A percentile compares a stretch with the other conserved stretches of the same genome.
phyloP scores from a whole-genome alignment of 2,113 vertebrate genomes.

The Phrynocephalus versicolor region DNA sequence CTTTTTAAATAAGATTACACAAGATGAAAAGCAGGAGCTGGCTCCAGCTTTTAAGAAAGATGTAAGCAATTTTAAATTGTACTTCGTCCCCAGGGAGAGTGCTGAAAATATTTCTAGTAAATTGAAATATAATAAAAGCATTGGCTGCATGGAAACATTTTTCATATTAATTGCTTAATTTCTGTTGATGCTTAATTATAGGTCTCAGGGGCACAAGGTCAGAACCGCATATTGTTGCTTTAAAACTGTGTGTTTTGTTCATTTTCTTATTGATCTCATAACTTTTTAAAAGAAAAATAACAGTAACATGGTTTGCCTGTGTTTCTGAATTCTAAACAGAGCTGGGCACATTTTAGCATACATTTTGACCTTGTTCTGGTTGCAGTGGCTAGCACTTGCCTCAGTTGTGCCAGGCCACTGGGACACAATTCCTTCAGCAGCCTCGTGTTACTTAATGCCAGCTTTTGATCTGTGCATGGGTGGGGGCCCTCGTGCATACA shows the following conservation, averaged over 20 bases:
- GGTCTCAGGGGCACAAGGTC: conserved; percentile 44
- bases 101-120: conserved; percentile 70
- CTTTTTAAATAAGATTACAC: conserved; percentile 71
- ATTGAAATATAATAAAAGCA: conserved; percentile 75
- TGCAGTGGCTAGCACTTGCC: not conserved
- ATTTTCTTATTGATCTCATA: not conserved
- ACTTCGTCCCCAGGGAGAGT: conserved; percentile 60
- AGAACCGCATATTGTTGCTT: conserved; percentile 18
- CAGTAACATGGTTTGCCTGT: not conserved
- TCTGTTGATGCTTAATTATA: conserved; percentile 66
- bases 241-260: not conserved
- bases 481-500: no score
- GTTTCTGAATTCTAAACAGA: not conserved
- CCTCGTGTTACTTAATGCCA: no score
- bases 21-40: conserved; percentile 74
- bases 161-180: conserved; percentile 77
- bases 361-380: not conserved
- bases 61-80: conserved; percentile 76
- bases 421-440: not conserved
- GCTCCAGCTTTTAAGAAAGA: conserved; percentile 76
- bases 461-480: no score
- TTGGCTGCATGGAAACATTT: conserved; percentile 63
- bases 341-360: not conserved
- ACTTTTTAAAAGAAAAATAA: not conserved
- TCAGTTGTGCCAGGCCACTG: not conserved